Conservation (phyloP, 2,113 vertebrate species). For the Ictidomys tridecemlineatus region DNA sequence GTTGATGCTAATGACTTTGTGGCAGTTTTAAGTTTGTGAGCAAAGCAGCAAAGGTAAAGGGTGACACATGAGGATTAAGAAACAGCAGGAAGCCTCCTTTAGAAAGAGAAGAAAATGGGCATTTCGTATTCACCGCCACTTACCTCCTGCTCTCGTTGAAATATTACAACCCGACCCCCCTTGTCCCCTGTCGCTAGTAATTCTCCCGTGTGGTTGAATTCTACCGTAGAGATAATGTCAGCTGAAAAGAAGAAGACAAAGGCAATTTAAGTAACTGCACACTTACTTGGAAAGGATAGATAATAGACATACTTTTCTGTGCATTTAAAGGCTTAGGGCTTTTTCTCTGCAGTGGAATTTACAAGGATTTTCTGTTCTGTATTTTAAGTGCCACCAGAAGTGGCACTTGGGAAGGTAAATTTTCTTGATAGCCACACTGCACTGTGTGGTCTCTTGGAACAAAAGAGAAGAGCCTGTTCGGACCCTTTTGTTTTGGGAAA, state of each 20-base stretch:
- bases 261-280: slow-evolving; percentile 86
- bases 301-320: slow-evolving; percentile 71
- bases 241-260: slow-evolving; percentile 93
- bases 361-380: slow-evolving; percentile 55
- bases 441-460: background rate
- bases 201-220: slow-evolving; percentile 99
- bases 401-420: slow-evolving; percentile 1
- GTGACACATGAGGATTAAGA: slow-evolving; percentile 82
- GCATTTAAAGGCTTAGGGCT: slow-evolving; percentile 73
- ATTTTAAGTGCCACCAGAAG: background rate
- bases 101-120: slow-evolving; percentile 84
- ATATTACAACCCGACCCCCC: slow-evolving; percentile 99
- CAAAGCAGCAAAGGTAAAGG: slow-evolving; percentile 79
- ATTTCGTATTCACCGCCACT: slow-evolving; percentile 85
- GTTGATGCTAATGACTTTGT: slow-evolving; percentile 72
- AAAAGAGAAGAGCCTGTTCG: slow-evolving; percentile 42
- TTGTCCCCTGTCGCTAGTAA: slow-evolving; percentile 99
- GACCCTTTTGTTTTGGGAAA: slow-evolving; percentile 5
- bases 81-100: slow-evolving; percentile 84
- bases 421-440: slow-evolving; percentile 35
- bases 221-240: slow-evolving; percentile 99
- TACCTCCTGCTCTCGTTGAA: slow-evolving; percentile 99
- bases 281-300: slow-evolving; percentile 73
- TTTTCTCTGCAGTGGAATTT: slow-evolving; percentile 68
- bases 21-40: slow-evolving; percentile 72